These are phyloP conservation scores for Embidobia sp. DNA, from an alignment of 2,888 invertebrate genomes.

Conservation along the genomic window DNA sequence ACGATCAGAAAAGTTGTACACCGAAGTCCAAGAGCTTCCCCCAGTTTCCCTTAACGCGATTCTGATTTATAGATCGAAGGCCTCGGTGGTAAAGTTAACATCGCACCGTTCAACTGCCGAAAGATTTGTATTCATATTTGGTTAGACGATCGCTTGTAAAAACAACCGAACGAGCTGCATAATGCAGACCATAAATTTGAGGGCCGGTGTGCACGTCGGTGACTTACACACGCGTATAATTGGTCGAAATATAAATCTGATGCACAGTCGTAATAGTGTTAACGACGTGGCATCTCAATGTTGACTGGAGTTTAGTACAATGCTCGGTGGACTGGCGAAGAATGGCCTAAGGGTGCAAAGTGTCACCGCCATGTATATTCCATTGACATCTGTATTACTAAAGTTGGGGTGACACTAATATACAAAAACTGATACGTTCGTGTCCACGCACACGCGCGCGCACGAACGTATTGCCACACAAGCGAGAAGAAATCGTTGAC, in stretches of 20 bases:
- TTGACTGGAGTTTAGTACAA: conserved; percentile 32
- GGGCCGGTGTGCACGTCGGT: conserved; percentile 35
- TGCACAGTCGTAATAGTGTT: conserved; percentile 17
- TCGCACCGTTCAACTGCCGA: neutral
- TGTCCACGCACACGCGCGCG: neutral
- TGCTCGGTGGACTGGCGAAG: conserved; percentile 31
- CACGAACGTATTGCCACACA: conserved; percentile 33
- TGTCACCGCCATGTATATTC: conserved; percentile 64
- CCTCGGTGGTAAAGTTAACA: neutral
- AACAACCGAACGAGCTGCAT: conserved; percentile 22
- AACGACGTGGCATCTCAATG: conserved; percentile 15
- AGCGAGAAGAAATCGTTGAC: conserved; percentile 66
- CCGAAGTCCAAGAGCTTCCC: too few relatives aligned
- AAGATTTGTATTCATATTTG: conserved; percentile 17
- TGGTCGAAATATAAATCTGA: conserved; percentile 48
- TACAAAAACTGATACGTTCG: too few relatives aligned
- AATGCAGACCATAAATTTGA: conserved; percentile 41
- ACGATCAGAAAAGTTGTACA: too few relatives aligned
- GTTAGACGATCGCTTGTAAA: neutral
- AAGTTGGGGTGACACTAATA: conserved; percentile 75
- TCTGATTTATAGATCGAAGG: too few relatives aligned
- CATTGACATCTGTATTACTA: conserved; percentile 81
- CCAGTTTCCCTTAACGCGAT: too few relatives aligned
- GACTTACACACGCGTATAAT: conserved; percentile 52
- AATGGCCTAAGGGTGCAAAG: conserved; percentile 65